A percentile compares a stretch with the other conserved stretches of the same genome.
Conservation (phyloP, 1,140 invertebrate genomes). For the Nebria ingens region DNA sequence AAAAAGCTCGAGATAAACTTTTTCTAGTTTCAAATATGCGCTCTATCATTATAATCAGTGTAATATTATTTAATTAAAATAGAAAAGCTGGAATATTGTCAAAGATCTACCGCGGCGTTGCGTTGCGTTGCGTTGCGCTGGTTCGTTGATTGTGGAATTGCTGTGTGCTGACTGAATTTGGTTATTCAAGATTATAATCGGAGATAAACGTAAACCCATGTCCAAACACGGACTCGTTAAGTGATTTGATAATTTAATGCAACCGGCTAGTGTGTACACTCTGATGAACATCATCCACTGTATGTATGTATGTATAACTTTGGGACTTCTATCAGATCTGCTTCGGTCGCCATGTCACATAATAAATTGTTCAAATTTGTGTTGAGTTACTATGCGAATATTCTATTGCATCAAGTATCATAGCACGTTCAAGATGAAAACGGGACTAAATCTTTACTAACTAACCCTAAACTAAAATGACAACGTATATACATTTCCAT, state of each 20-base stretch:
- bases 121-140: not conserved
- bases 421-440: too few species aligned
- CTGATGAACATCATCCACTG: too few species aligned
- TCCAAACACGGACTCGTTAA: not conserved
- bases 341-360: too few species aligned
- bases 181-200: not conserved
- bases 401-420: too few species aligned
- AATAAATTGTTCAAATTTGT: too few species aligned
- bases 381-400: too few species aligned
- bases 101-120: not conserved
- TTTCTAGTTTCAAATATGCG: not conserved
- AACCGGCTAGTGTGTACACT: too few species aligned
- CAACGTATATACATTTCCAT: too few species aligned
- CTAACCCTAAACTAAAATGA: too few species aligned
- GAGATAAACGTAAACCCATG: not conserved
- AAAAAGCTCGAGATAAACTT: not conserved
- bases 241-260: slow-evolving; percentile 6
- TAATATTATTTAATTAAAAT: not conserved
- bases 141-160: not conserved
- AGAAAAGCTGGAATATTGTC: not conserved
- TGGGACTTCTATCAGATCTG: too few species aligned
- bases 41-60: slow-evolving; percentile 1
- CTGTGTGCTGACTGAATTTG: not conserved
- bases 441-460: too few species aligned
- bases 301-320: too few species aligned